phyloP scores from a whole-genome alignment of 2,113 vertebrate genomes.

The Pteropus alecto region DNA sequence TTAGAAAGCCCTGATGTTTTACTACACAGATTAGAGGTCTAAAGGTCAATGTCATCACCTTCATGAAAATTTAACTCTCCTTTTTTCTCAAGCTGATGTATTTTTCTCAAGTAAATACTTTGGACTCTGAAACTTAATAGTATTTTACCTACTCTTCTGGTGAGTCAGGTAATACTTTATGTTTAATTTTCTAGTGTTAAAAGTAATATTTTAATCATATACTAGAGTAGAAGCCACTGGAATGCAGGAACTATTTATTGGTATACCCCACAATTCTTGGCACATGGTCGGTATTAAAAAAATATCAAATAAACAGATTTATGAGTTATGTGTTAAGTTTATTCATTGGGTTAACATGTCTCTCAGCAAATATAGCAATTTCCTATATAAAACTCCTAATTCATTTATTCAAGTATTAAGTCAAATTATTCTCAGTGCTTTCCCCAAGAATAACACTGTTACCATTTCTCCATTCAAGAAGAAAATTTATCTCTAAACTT shows the following conservation, averaged over 20 bases:
- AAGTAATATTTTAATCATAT: neutral
- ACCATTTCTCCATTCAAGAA: neutral
- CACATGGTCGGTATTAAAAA: neutral
- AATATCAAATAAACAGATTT: neutral
- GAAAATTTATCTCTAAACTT: neutral
- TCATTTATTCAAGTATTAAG: slow-evolving; percentile 6
- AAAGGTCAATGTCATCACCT: neutral
- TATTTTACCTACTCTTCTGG: neutral
- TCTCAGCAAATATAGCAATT: neutral
- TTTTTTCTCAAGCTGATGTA: neutral
- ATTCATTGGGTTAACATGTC: neutral
- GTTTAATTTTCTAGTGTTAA: neutral
- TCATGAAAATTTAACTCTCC: neutral
- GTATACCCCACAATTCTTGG: neutral
- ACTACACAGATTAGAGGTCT: neutral
- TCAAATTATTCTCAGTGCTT: neutral
- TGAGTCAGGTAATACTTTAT: neutral
- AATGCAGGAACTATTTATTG: neutral
- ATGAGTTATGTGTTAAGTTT: neutral
- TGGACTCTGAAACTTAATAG: neutral
- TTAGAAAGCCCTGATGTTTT: neutral
- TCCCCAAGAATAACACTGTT: neutral
- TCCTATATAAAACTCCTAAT: neutral
- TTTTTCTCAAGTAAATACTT: neutral
- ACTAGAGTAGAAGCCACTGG: neutral